Evolutionary conservation across 2,797 vertebrate species (phyloP).

Genomic region (Danio kyathit): DNA sequence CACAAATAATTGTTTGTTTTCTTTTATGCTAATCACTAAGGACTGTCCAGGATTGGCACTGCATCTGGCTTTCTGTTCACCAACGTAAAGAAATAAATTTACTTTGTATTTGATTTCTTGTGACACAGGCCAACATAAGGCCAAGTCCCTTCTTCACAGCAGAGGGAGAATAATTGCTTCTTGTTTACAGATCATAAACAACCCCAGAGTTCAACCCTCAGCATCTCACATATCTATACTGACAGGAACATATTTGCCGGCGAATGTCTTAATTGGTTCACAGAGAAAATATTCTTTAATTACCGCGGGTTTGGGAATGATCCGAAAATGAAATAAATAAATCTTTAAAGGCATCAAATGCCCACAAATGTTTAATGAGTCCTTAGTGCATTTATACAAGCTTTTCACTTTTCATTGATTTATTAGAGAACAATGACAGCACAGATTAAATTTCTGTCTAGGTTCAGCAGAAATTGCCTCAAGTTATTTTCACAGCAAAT

Average conservation of each 20-base stretch:
- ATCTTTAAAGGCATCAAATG: background rate
- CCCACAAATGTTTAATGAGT: constrained; percentile 10
- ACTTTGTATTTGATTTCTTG: constrained; percentile 68
- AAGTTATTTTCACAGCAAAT: constrained; percentile 56
- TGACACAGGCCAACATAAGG: constrained; percentile 53
- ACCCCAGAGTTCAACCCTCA: constrained; percentile 29
- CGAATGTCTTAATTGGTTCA: constrained; percentile 63
- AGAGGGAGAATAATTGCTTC: constrained; percentile 62
- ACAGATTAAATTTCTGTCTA: constrained; percentile 51
- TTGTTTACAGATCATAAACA: constrained; percentile 67
- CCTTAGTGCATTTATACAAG: constrained; percentile 10
- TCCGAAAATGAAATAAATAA: background rate
- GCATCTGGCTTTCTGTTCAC: constrained; percentile 56
- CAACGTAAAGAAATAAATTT: constrained; percentile 70
- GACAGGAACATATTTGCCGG: constrained; percentile 42
- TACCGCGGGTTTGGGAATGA: background rate
- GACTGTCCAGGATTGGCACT: constrained; percentile 55
- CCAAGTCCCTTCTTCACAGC: constrained; percentile 54
- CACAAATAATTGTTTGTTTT: constrained; percentile 67
- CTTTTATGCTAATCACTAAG: constrained; percentile 57
- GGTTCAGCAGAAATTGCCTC: constrained; percentile 40
- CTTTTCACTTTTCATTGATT: constrained; percentile 26
- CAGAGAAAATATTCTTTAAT: constrained; percentile 23
- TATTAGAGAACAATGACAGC: constrained; percentile 38
- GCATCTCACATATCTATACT: constrained; percentile 21